Percentiles rank a stretch among this genome's conserved stretches.
These are phyloP conservation scores for Upupa epops DNA, from an alignment of 2,113 vertebrate species.

Conservation along the genomic window DNA sequence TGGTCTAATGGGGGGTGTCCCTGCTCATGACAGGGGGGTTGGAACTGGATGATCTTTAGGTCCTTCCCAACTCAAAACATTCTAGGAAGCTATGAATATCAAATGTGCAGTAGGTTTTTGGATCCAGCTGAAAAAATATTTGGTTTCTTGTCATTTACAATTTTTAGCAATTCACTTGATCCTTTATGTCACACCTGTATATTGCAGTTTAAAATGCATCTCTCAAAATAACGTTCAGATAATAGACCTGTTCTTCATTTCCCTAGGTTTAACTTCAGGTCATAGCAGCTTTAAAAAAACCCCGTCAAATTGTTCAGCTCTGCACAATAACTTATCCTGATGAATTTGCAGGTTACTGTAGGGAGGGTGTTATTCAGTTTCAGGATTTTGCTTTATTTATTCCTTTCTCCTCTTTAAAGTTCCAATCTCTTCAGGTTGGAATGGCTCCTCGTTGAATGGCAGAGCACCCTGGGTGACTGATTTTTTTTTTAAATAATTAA, in stretches of 20 bases:
- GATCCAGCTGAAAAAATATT: constrained; percentile 31
- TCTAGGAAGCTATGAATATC: constrained; percentile 8
- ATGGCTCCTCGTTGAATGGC: constrained; percentile 28
- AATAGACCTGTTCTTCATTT: constrained; percentile 46
- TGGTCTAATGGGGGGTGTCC: too few species aligned
- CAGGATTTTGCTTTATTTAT: background rate
- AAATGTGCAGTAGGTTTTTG: constrained; percentile 14
- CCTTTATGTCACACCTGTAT: constrained; percentile 29
- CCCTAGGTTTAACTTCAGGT: constrained; percentile 36
- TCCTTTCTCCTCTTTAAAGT: background rate
- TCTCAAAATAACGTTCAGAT: constrained; percentile 42
- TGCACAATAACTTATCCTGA: constrained; percentile 33
- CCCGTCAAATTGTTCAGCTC: constrained; percentile 44
- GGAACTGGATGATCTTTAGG: too few species aligned
- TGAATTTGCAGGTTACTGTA: constrained; percentile 33
- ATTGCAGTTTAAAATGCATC: constrained; percentile 29
- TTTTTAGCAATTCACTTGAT: constrained; percentile 32
- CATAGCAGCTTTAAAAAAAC: background rate
- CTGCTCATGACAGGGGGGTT: too few species aligned
- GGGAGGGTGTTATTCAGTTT: constrained; percentile 39
- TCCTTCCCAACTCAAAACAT: too few species aligned
- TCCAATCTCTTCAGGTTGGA: background rate
- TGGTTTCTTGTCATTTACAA: constrained; percentile 17
- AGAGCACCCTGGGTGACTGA: constrained; percentile 26
- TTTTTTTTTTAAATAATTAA: background rate